These are phyloP conservation scores for Belonocnema kinseyi DNA, from an alignment of 1,140 invertebrate species.

Conservation along the genomic window DNA sequence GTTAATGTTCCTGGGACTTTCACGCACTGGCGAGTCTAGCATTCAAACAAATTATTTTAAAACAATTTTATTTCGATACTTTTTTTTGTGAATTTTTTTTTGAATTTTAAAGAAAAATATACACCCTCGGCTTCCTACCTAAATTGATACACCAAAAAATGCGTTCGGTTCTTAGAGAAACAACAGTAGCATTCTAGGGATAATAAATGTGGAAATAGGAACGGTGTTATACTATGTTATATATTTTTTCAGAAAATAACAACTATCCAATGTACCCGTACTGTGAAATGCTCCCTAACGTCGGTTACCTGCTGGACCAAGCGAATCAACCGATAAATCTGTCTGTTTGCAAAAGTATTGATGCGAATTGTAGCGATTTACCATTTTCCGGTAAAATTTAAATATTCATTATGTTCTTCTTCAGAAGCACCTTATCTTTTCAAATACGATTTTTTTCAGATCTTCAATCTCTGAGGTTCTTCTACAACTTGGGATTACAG, in stretches of 20 bases:
- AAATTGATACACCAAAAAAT: too few relatives aligned
- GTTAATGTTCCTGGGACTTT: too few relatives aligned
- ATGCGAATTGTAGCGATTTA: conserved; percentile 77
- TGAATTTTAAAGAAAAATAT: too few relatives aligned
- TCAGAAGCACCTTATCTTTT: conserved; percentile 36
- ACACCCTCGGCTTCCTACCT: too few relatives aligned
- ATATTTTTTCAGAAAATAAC: conserved; percentile 30
- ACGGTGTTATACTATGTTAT: too few relatives aligned
- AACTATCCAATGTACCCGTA: conserved; percentile 2
- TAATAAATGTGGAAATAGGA: too few relatives aligned
- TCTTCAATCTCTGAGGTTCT: conserved; percentile 79
- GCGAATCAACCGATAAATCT: conserved; percentile 68
- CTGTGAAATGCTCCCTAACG: conserved; percentile 24
- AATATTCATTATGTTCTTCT: conserved; percentile 33
- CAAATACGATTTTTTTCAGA: conserved; percentile 70
- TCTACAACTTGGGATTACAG: conserved; percentile 82
- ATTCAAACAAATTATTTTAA: too few relatives aligned
- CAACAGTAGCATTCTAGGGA: too few relatives aligned
- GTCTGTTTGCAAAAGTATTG: conserved; percentile 74
- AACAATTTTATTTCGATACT: too few relatives aligned
- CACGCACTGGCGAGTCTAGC: too few relatives aligned
- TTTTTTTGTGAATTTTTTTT: too few relatives aligned
- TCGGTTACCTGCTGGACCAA: conserved; percentile 41
- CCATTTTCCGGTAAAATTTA: conserved; percentile 75
- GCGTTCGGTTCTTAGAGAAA: too few relatives aligned